Evolutionary conservation across 2,113 vertebrate genomes (phyloP).

Genomic region (Brevimyrus niger): DNA sequence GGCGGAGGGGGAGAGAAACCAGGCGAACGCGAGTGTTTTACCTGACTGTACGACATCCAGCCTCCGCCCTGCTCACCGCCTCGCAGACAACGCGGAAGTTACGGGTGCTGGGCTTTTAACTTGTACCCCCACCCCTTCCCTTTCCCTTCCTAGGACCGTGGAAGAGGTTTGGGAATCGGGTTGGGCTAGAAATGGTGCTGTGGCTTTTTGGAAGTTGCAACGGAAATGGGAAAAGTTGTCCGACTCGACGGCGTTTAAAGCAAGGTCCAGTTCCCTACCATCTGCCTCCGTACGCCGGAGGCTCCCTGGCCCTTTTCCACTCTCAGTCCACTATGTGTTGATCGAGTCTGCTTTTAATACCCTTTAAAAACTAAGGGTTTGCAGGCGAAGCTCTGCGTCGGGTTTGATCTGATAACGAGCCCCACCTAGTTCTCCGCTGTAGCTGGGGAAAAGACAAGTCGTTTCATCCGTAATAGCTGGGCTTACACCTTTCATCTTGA

Average conservation of each 20-base stretch:
- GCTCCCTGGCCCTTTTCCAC: neutral
- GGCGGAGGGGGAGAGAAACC: neutral
- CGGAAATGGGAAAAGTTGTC: constrained; percentile 10
- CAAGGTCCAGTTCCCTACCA: neutral
- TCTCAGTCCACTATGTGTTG: neutral
- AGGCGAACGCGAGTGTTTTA: neutral
- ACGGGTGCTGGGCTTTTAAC: neutral
- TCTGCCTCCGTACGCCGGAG: neutral
- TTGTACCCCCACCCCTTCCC: neutral
- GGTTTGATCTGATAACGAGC: neutral
- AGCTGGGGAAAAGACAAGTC: neutral
- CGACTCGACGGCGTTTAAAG: neutral
- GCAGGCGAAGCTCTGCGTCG: neutral
- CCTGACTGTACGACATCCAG: neutral
- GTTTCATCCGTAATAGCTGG: neutral
- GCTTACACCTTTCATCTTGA: neutral
- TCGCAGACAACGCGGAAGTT: constrained; percentile 3
- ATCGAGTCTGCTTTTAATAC: neutral
- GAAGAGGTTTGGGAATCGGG: neutral
- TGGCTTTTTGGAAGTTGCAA: neutral
- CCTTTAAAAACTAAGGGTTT: neutral
- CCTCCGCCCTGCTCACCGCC: neutral
- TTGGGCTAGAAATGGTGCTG: neutral
- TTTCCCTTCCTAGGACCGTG: neutral
- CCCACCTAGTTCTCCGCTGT: neutral